phyloP scores from a whole-genome alignment of 2,797 vertebrate genomes.

The Pogonophryne albipinna region DNA sequence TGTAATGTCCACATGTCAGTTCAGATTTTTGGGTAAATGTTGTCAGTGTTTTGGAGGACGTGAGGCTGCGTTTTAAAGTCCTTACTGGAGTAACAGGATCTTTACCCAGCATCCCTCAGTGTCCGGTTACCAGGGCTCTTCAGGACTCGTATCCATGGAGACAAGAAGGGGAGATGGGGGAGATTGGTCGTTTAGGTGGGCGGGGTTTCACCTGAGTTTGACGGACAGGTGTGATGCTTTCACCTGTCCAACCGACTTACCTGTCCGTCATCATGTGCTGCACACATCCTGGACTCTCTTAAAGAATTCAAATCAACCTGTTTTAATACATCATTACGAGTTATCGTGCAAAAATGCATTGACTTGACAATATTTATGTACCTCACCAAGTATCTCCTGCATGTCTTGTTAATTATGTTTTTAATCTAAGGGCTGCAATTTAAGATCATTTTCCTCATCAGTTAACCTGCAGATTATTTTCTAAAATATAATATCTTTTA shows the following conservation, averaged over 20 bases:
- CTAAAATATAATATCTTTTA: too few species aligned
- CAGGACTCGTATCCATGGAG: constrained; percentile 61
- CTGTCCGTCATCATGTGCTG: too few species aligned
- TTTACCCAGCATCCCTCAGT: constrained; percentile 28
- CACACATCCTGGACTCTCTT: too few species aligned
- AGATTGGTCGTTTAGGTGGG: constrained; percentile 5
- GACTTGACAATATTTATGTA: background rate
- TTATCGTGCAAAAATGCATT: background rate
- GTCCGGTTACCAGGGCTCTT: constrained; percentile 65
- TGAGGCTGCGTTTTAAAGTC: background rate
- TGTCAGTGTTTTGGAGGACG: background rate
- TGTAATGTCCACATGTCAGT: background rate
- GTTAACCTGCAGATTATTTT: too few species aligned
- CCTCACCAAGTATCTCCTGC: background rate
- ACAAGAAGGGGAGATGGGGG: background rate
- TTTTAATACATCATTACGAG: background rate
- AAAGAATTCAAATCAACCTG: too few species aligned
- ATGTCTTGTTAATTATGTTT: background rate
- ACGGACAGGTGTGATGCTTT: background rate
- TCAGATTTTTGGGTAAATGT: background rate
- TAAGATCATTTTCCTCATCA: too few species aligned
- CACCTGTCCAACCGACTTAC: too few species aligned
- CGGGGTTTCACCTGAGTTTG: constrained; percentile 39
- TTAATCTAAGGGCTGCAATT: background rate
- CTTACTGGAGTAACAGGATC: constrained; percentile 54